A percentile compares a stretch with the other conserved stretches of the same genome.
Evolutionary conservation across 2,888 invertebrate genomes (phyloP).

Genomic region (Monochamus alternatus): DNA sequence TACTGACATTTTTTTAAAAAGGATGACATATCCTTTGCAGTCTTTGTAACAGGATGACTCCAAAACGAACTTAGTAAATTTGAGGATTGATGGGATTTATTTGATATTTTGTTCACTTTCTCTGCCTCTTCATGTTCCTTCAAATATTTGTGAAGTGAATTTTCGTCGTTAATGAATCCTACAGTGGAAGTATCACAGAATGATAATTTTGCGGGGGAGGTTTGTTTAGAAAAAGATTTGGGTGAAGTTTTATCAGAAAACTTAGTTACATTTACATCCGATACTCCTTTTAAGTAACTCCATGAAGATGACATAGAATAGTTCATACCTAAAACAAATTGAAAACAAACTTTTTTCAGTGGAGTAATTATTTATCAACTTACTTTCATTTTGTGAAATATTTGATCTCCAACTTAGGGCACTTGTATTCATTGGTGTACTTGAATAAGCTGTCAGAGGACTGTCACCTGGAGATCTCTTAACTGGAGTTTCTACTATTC

Average conservation of each 20-base stretch:
- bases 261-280: conserved; percentile 39
- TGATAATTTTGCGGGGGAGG: conserved; percentile 56
- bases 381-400: conserved; percentile 65
- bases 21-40: conserved; percentile 71
- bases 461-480: conserved; percentile 36
- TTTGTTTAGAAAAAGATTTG: conserved; percentile 30
- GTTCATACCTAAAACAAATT: conserved; percentile 57
- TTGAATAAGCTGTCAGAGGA: conserved; percentile 38
- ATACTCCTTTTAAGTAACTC: conserved; percentile 65
- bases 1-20: conserved; percentile 73
- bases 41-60: conserved; percentile 73
- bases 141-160: conserved; percentile 71
- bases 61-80: conserved; percentile 74
- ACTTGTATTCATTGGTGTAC: conserved; percentile 66
- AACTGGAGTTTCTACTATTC: conserved; percentile 54
- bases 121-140: conserved; percentile 67
- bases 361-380: conserved; percentile 37
- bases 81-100: conserved; percentile 68
- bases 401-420: conserved; percentile 68
- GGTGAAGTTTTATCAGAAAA: conserved; percentile 40
- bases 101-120: conserved; percentile 60
- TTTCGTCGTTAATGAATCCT: conserved; percentile 73
- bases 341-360: background rate
- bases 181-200: conserved; percentile 56
- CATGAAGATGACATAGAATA: conserved; percentile 66